phyloP scores from a whole-genome alignment of 1,140 invertebrate species.

The Globodera rostochiensis region DNA sequence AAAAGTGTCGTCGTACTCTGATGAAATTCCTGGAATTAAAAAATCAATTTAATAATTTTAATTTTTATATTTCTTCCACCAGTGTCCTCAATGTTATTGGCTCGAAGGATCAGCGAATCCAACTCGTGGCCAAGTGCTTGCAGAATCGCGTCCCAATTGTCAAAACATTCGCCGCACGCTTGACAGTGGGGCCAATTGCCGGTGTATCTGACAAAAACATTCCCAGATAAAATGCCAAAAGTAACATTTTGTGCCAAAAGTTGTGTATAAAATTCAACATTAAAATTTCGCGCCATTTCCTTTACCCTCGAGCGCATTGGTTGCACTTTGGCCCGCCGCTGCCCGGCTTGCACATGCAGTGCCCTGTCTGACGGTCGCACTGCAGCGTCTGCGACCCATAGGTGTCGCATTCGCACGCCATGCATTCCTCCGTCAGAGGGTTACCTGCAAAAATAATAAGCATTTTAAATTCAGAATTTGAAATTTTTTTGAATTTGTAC shows the following conservation, averaged over 20 bases:
- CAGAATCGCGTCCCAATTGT: slow-evolving; percentile 93
- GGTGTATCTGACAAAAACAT: slow-evolving; percentile 70
- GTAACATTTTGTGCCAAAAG: too few relatives aligned
- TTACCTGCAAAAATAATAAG: slow-evolving; percentile 73
- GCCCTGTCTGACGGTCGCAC: slow-evolving; percentile 82
- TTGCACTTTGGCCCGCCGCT: slow-evolving; percentile 95
- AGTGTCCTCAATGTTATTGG: slow-evolving; percentile 66
- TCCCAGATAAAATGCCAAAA: too few relatives aligned
- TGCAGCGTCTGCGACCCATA: slow-evolving; percentile 80
- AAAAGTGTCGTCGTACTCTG: slow-evolving; percentile 62
- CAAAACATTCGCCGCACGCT: slow-evolving; percentile 97
- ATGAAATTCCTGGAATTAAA: slow-evolving; percentile 52
- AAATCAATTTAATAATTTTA: neutral
- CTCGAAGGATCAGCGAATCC: slow-evolving; percentile 51
- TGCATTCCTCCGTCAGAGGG: slow-evolving; percentile 75
- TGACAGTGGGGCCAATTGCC: slow-evolving; percentile 84
- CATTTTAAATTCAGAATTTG: slow-evolving; percentile 77
- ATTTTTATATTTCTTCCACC: slow-evolving; percentile 21
- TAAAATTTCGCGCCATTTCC: neutral
- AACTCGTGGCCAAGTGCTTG: slow-evolving; percentile 70
- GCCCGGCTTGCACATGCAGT: slow-evolving; percentile 82
- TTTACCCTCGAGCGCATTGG: slow-evolving; percentile 81
- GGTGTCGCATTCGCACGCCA: slow-evolving; percentile 81
- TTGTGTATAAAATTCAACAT: slow-evolving; percentile 6
- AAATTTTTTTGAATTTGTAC: slow-evolving; percentile 64